These are phyloP conservation scores for Drosophila fulvimacula DNA, from an alignment of 2,888 invertebrate species.

Conservation along the genomic window DNA sequence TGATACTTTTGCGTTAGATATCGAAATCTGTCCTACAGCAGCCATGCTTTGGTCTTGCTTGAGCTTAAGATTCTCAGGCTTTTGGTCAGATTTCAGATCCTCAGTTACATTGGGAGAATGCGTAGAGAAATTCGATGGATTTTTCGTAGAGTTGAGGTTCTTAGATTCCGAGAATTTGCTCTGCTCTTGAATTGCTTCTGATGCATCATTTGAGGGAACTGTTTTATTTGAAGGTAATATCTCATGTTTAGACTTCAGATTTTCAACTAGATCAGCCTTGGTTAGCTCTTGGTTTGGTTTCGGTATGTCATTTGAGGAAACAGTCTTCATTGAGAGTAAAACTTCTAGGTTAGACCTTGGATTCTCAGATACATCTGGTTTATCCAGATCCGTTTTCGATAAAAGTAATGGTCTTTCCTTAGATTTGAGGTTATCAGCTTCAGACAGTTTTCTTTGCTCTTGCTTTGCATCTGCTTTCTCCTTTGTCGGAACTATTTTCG, in stretches of 20 bases:
- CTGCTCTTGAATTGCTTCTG: background rate
- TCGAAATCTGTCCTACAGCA: background rate
- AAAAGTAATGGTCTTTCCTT: background rate
- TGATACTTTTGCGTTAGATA: background rate
- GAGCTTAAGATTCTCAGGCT: too few relatives aligned
- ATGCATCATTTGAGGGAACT: background rate
- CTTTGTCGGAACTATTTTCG: background rate
- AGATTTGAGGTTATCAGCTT: background rate
- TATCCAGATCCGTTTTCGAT: background rate
- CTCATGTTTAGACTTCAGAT: fast-evolving
- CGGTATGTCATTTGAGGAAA: background rate
- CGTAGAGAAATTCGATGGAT: too few relatives aligned
- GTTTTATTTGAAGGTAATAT: background rate
- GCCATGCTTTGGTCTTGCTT: background rate
- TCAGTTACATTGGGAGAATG: too few relatives aligned
- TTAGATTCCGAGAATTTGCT: background rate
- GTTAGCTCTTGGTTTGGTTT: too few relatives aligned
- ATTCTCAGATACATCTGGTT: background rate
- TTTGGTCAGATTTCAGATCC: too few relatives aligned
- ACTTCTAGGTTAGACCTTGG: background rate
- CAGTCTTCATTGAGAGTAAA: background rate
- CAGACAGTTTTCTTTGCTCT: background rate
- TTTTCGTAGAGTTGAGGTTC: background rate
- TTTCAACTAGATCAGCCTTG: too few relatives aligned
- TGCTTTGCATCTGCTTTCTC: background rate